Conservation (phyloP, 2,888 invertebrate genomes). For the Lithosia quadra region DNA sequence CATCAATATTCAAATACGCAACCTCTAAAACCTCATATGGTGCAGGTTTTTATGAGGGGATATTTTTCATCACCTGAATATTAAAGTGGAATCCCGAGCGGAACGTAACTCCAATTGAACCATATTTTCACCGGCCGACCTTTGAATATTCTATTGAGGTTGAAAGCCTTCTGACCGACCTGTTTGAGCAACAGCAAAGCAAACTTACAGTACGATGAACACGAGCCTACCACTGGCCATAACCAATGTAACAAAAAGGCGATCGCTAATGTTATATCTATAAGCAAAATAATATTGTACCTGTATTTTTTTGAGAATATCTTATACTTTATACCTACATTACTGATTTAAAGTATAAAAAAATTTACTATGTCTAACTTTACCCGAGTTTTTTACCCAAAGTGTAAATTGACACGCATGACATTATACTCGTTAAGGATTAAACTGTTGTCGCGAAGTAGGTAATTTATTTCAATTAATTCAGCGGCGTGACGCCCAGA, state of each 20-base stretch:
- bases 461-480: constrained; percentile 85
- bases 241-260: constrained; percentile 41
- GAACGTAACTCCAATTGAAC: constrained; percentile 76
- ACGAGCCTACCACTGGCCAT: constrained; percentile 38
- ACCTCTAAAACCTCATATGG: constrained; percentile 78
- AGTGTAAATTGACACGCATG: constrained; percentile 57
- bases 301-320: constrained; percentile 27
- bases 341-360: neutral
- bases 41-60: constrained; percentile 79
- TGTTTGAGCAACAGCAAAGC: constrained; percentile 63
- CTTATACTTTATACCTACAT: too few species aligned
- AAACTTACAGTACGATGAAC: constrained; percentile 57
- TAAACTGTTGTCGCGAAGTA: constrained; percentile 71
- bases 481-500: constrained; percentile 76
- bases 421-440: constrained; percentile 66
- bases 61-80: constrained; percentile 84
- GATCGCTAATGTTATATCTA: constrained; percentile 29
- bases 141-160: constrained; percentile 82
- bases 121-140: constrained; percentile 78
- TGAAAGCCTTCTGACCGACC: constrained; percentile 69
- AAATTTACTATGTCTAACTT: neutral
- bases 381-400: neutral
- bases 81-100: constrained; percentile 77
- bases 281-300: constrained; percentile 19
- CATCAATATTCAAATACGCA: constrained; percentile 82